A percentile compares a stretch with the other conserved stretches of the same genome.
Conservation (phyloP, 2,797 vertebrate genomes). For the Mormyrus proboscirostris region DNA sequence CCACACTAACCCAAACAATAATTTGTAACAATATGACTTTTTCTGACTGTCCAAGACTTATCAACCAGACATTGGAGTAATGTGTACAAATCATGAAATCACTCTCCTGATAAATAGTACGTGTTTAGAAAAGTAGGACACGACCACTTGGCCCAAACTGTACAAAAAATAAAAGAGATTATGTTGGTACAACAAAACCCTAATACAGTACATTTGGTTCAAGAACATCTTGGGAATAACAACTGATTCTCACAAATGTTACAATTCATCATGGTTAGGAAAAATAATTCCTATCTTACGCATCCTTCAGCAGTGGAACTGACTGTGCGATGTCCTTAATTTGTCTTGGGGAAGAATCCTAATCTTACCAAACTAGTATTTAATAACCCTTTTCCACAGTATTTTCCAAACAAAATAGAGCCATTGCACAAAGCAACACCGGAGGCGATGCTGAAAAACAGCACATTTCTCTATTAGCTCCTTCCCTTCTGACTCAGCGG, state of each 20-base stretch:
- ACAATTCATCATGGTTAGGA: neutral
- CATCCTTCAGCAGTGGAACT: neutral
- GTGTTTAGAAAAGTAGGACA: neutral
- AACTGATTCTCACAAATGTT: neutral
- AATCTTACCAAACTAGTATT: neutral
- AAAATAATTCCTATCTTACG: neutral
- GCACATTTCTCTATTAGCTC: neutral
- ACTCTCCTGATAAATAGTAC: neutral
- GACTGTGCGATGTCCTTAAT: neutral
- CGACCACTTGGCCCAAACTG: neutral
- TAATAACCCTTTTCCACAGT: neutral
- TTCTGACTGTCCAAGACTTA: neutral
- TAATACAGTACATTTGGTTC: neutral
- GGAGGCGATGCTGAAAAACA: neutral
- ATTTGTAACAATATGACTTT: neutral
- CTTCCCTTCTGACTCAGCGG: conserved; percentile 12
- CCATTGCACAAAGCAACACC: neutral
- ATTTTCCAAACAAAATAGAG: neutral
- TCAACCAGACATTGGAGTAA: neutral
- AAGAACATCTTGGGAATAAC: neutral
- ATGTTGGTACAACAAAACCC: neutral
- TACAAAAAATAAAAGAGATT: neutral
- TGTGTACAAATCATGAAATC: neutral
- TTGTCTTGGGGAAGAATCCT: neutral
- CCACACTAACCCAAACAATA: neutral